phyloP scores from a whole-genome alignment of 2,888 invertebrate genomes.

The Apoda limacodes region DNA sequence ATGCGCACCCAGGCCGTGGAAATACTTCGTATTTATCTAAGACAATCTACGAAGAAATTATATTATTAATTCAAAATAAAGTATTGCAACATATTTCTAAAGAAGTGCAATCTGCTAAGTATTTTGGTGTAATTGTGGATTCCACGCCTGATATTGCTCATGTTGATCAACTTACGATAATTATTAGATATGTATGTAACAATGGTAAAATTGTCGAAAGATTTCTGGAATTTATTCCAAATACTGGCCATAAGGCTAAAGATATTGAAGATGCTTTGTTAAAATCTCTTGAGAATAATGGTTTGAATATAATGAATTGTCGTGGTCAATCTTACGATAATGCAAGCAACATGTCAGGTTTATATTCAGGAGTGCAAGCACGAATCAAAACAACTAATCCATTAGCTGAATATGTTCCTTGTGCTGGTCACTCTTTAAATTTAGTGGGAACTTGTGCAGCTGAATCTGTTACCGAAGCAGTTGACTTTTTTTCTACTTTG shows the following conservation, averaged over 20 bases:
- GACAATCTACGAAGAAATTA: conserved; percentile 7
- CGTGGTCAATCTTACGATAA: conserved; percentile 1
- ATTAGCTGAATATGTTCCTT: background rate
- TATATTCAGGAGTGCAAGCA: background rate
- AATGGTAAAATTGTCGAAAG: conserved; percentile 5
- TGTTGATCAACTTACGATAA: conserved; percentile 9
- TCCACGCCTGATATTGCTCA: conserved; percentile 11
- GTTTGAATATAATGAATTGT: conserved; percentile 1
- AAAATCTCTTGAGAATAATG: background rate
- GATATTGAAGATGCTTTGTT: no score
- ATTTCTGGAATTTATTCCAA: conserved; percentile 5
- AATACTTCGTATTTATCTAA: conserved; percentile 1
- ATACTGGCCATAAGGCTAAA: no score
- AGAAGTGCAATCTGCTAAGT: conserved; percentile 6
- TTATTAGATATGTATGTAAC: conserved; percentile 6
- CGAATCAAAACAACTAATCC: background rate
- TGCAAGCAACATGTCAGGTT: background rate
- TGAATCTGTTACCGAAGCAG: background rate
- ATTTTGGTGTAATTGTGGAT: conserved; percentile 8
- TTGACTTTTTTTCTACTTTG: background rate
- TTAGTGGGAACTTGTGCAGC: background rate
- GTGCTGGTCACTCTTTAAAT: background rate
- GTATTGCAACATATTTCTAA: conserved; percentile 3
- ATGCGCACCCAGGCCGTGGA: conserved; percentile 22
- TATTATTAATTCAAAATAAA: conserved; percentile 2